phyloP scores from a whole-genome alignment of 2,888 invertebrate genomes.

The Machimus rusticus region DNA sequence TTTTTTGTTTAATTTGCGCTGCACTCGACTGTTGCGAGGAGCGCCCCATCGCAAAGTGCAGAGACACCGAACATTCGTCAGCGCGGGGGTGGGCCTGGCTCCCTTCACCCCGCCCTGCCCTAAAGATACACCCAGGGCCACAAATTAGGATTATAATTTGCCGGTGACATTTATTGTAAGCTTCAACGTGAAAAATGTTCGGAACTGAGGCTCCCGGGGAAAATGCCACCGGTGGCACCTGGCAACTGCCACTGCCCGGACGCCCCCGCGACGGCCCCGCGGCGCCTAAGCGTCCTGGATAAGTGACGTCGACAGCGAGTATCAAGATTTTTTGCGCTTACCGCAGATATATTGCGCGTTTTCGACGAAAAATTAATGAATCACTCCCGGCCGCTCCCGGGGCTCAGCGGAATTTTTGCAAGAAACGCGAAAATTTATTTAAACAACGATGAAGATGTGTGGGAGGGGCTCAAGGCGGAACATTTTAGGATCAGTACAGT shows the following conservation, averaged over 20 bases:
- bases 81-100: background rate
- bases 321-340: conserved; percentile 1
- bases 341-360: background rate
- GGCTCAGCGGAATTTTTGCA: background rate
- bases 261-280: background rate
- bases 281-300: background rate
- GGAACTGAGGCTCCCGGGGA: background rate
- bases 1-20: background rate
- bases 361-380: background rate
- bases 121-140: conserved; percentile 46
- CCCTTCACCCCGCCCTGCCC: background rate
- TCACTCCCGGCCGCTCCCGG: background rate
- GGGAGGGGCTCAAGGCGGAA: background rate
- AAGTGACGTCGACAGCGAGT: conserved; percentile 9
- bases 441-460: background rate
- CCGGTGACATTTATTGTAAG: conserved; percentile 50
- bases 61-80: background rate
- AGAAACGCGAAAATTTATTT: background rate
- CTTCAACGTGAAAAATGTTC: conserved; percentile 46
- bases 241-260: background rate
- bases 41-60: background rate
- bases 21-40: background rate
- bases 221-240: conserved; percentile 32
- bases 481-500: background rate
- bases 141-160: conserved; percentile 51